phyloP scores from a whole-genome alignment of 2,113 vertebrate genomes.

The Parotia lawesii region DNA sequence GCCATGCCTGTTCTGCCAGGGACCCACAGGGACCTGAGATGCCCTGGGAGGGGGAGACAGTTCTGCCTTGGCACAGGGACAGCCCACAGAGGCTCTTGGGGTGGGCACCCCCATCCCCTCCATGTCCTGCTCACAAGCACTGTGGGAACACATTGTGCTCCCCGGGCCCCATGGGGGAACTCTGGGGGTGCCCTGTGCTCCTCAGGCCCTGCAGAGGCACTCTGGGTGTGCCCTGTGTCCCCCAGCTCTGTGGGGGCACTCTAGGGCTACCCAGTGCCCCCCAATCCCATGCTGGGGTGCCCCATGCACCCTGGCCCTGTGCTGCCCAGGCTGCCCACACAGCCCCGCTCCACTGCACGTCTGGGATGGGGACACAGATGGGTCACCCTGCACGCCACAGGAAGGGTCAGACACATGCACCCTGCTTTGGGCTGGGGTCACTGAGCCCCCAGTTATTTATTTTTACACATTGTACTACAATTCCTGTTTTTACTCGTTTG shows the following conservation, averaged over 20 bases:
- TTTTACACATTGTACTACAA: conserved; percentile 44
- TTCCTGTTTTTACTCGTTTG: conserved; percentile 51
- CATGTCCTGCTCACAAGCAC: neutral
- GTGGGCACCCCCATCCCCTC: neutral
- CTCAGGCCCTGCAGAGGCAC: neutral
- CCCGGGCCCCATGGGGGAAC: neutral
- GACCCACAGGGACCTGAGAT: neutral
- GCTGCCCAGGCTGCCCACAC: neutral
- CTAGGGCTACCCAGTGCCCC: neutral
- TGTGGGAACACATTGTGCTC: neutral
- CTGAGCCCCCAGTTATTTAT: conserved; percentile 45
- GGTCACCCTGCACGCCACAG: neutral
- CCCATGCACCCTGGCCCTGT: neutral
- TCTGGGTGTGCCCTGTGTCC: neutral
- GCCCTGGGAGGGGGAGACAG: neutral
- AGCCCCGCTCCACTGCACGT: neutral
- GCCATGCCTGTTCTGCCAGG: neutral
- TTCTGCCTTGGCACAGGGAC: neutral
- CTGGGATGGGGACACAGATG: neutral
- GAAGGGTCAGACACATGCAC: neutral
- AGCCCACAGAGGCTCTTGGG: neutral
- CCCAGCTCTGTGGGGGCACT: neutral
- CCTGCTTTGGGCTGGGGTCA: neutral
- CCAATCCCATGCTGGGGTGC: neutral
- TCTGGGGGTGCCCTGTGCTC: neutral